Base-by-base conservation (phyloP, 2,113 vertebrate species). In the Hoplias malabaricus region DNA sequence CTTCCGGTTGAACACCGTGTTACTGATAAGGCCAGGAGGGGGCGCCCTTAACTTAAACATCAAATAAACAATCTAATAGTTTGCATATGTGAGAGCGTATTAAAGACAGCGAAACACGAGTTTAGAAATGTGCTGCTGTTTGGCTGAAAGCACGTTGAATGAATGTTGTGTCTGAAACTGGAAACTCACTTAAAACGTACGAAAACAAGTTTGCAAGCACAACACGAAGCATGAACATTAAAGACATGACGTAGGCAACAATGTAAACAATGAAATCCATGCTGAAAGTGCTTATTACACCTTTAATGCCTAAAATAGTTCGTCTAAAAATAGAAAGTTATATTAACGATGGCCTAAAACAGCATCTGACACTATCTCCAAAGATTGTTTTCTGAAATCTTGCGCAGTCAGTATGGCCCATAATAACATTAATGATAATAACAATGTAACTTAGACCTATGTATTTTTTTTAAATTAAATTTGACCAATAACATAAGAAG, bases 191-290 rank as follows among this genome's bases (percentile, higher is more conserved):
- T 43, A 48, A 59, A 69, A 69, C n/a, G 38, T 23, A 29, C 31
- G 12, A 31, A 56, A 57, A 27, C 54, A 43, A 57, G 43, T 46
- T 48, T 33, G 40, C 65, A 69, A 77, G 23, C 16, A 69, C 53
- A 69, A 42, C 13, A 59, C 50, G 56, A 59, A 31, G 65, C 50
- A 33, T 25, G 10, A 23, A 56, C 50, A 33, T 33, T 33, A 25
- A 25, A 25, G 16, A 69, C 53, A 16, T 40, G n/a, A 40, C 16
- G 4, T 14, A 61, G 5, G 38, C 54, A 16, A 8, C 31, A 23
- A 43, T 43, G 19, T 40, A 33, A 42, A 46, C 11, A 1, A 16
- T 46, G 12, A 19, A 16, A 69, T 10, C 16, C 43, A 46, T 50
- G 27, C 25, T 56, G 19, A 40, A 23, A 33, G 33, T 57, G 27